These are phyloP conservation scores for Chascanopsetta lugubris DNA, from an alignment of 2,113 vertebrate genomes.

Conservation along the genomic window DNA sequence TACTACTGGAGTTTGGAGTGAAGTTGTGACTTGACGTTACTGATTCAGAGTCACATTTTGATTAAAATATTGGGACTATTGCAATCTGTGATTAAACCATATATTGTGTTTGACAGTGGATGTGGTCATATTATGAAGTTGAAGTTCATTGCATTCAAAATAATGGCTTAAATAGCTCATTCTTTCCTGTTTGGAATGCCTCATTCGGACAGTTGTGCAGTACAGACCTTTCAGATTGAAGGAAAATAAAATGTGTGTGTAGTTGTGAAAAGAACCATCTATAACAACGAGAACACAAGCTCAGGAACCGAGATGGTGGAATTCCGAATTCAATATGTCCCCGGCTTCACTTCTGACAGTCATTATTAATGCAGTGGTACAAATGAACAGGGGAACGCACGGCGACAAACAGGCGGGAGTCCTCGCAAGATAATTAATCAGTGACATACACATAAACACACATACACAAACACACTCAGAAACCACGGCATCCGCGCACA, in stretches of 20 bases:
- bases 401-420: conserved; percentile 54
- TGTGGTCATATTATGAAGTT: background rate
- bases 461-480: conserved; percentile 13
- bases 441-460: conserved; percentile 39
- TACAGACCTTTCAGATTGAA: background rate
- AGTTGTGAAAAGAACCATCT: conserved; percentile 7
- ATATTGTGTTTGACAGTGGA: background rate
- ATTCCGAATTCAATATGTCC: conserved; percentile 36
- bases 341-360: conserved; percentile 20
- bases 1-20: background rate
- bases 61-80: background rate
- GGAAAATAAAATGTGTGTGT: background rate
- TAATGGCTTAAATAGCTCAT: background rate
- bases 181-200: background rate
- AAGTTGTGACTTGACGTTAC: background rate
- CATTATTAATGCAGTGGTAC: conserved; percentile 67
- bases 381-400: conserved; percentile 61
- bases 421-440: conserved; percentile 63
- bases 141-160: background rate
- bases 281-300: background rate
- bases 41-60: background rate
- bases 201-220: background rate
- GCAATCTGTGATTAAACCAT: background rate
- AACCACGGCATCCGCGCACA: background rate
- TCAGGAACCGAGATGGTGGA: background rate